Conservation (phyloP, 2,888 invertebrate species). For the Dysmachus trigonus region DNA sequence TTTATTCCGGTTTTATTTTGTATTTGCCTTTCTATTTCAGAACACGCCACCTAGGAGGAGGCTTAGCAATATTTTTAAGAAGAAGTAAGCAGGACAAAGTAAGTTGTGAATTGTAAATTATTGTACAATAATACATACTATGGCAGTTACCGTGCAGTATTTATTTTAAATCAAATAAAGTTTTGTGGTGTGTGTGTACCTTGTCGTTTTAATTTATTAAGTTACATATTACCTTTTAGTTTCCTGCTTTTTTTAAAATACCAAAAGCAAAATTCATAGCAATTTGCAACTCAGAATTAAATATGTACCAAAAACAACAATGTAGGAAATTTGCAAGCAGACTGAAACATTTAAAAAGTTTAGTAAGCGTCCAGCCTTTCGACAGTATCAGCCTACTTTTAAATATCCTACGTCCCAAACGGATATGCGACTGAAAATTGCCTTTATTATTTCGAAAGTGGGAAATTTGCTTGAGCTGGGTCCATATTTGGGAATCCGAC, state of each 20-base stretch:
- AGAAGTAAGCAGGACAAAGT: slow-evolving; percentile 54
- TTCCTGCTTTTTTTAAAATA: neutral
- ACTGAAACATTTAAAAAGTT: too few relatives aligned
- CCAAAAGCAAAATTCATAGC: too few relatives aligned
- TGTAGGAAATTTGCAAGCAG: too few relatives aligned
- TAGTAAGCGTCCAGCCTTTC: too few relatives aligned
- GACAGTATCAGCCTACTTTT: too few relatives aligned
- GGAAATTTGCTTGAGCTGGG: too few relatives aligned
- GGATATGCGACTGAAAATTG: too few relatives aligned
- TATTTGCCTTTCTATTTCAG: slow-evolving; percentile 55
- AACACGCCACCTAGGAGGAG: slow-evolving; percentile 62
- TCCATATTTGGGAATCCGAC: too few relatives aligned
- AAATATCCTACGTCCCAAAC: too few relatives aligned
- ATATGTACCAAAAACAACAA: too few relatives aligned
- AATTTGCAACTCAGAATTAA: too few relatives aligned
- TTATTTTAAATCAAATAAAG: neutral
- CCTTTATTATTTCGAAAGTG: too few relatives aligned
- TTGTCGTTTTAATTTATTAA: neutral
- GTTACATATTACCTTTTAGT: neutral
- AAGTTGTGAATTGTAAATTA: neutral
- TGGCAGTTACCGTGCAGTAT: neutral
- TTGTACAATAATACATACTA: neutral
- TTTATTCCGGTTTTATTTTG: slow-evolving; percentile 11
- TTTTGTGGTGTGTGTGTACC: neutral
- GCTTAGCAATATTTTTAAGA: slow-evolving; percentile 62